Evolutionary conservation across 1,140 invertebrate species (phyloP), one percentile per base, ranked within the genome.

Genomic region (Callitettix versicolor): DNA sequence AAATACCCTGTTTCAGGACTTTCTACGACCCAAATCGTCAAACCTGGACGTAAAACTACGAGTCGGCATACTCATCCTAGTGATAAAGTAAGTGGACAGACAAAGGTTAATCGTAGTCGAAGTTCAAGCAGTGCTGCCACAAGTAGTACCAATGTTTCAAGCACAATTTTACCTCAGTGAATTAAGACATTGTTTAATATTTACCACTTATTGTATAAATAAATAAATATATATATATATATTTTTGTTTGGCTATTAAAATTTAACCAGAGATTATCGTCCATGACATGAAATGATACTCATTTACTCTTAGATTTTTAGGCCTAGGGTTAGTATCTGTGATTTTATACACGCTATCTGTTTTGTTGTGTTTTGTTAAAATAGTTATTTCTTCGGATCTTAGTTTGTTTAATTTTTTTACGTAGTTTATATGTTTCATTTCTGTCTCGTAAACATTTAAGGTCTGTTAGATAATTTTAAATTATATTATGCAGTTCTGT

Each of bases 1-100:
- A 81, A 80, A 58, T 79, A 80, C 63, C 77, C 79, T 0, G 77
- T 79, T 5, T 79, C 78, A 17, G 78, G 77, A n/a, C 62, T 80
- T 9, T 79, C 76, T 17, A 79, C 73, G 15, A 75, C 72, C 17
- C 77, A 73, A 58, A 77, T 75, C 56, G 69, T 75, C 14, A 82
- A 82, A 60, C 69, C 74, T 3, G 68, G 69, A 11, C 71, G 78
- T 20, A 81, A 78, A 61, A 64, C 70, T 0, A 70, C 73, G 5
- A 73, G 76, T 30, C 76, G 74, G 47, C 77, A 80, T 60, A 73
- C 76, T 57, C 76, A 81, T 69, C 78, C 79, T 5, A 17, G 17
- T 3, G 54, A 55, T n/a, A 30, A 30, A 30, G 26, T 30, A 30
- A 49, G 22, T 14, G 47, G 47, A 26, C 17, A 21, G 12, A 26